A percentile compares a stretch with the other conserved stretches of the same genome.
Conservation (phyloP, 2,888 invertebrate genomes). For the Mechanitis messenoides region DNA sequence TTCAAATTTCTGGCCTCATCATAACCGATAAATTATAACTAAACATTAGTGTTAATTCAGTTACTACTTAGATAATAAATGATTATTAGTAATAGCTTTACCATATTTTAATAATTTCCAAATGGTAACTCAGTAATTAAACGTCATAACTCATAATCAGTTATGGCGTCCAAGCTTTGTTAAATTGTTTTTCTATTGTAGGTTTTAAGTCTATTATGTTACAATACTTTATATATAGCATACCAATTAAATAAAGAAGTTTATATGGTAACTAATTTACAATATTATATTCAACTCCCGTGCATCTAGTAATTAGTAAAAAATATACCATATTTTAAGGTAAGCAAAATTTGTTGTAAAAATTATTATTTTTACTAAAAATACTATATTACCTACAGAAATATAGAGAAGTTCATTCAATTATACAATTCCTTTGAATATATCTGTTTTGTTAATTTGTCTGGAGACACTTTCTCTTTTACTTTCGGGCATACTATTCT, state of each 20-base stretch:
- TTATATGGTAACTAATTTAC: conserved; percentile 8
- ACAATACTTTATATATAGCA: conserved; percentile 18
- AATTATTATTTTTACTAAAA: conserved; percentile 15
- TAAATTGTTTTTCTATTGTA: conserved; percentile 10
- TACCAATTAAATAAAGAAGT: conserved; percentile 6
- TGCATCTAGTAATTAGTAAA: not conserved
- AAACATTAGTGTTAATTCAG: too few relatives aligned
- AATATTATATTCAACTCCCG: not conserved
- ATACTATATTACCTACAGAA: not conserved
- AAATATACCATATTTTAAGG: not conserved
- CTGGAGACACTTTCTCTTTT: conserved; percentile 14
- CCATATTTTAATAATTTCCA: not conserved
- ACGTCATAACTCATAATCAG: conserved; percentile 23
- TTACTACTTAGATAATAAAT: too few relatives aligned
- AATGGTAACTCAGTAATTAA: conserved; percentile 12
- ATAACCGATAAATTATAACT: too few relatives aligned
- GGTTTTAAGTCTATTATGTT: conserved; percentile 13
- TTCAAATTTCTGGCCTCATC: too few relatives aligned
- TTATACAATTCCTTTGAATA: conserved; percentile 6
- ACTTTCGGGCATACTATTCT: conserved; percentile 8
- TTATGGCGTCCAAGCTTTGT: conserved; percentile 17
- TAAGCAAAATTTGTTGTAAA: conserved; percentile 13
- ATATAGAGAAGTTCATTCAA: conserved; percentile 5
- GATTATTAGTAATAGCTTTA: too few relatives aligned
- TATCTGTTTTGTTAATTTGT: conserved; percentile 8